Evolutionary conservation across 1,140 invertebrate genomes (phyloP).

Genomic region (Bactericera cockerelli): DNA sequence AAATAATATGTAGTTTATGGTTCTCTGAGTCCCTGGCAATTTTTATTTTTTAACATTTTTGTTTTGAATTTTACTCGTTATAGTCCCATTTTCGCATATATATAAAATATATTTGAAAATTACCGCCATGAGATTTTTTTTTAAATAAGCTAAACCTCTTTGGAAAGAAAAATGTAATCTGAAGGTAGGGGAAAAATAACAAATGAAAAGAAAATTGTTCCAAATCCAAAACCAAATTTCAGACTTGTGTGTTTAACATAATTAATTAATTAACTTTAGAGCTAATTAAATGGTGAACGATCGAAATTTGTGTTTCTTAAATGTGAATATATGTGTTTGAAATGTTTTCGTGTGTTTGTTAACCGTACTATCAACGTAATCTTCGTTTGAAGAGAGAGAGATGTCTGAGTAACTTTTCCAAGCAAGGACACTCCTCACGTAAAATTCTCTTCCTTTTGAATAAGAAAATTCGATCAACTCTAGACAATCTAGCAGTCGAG

Average conservation of each 20-base stretch:
- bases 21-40: too few relatives aligned
- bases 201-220: background rate
- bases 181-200: background rate
- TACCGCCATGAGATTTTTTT: too few relatives aligned
- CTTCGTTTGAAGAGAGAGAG: background rate
- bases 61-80: too few relatives aligned
- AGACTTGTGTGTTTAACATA: background rate
- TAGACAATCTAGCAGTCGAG: background rate
- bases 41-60: too few relatives aligned
- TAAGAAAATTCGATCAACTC: background rate
- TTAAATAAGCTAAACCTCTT: background rate
- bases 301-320: background rate
- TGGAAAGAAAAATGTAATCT: background rate
- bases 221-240: background rate
- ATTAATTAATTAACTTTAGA: background rate
- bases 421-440: background rate
- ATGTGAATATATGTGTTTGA: background rate
- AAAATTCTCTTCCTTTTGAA: background rate
- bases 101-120: too few relatives aligned
- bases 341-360: background rate
- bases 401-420: background rate
- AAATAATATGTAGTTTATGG: too few relatives aligned
- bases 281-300: background rate
- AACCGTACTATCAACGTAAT: background rate
- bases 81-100: too few relatives aligned